These are phyloP conservation scores for Dicrostonyx torquatus DNA, from an alignment of 2,797 vertebrate species.

Conservation along the genomic window DNA sequence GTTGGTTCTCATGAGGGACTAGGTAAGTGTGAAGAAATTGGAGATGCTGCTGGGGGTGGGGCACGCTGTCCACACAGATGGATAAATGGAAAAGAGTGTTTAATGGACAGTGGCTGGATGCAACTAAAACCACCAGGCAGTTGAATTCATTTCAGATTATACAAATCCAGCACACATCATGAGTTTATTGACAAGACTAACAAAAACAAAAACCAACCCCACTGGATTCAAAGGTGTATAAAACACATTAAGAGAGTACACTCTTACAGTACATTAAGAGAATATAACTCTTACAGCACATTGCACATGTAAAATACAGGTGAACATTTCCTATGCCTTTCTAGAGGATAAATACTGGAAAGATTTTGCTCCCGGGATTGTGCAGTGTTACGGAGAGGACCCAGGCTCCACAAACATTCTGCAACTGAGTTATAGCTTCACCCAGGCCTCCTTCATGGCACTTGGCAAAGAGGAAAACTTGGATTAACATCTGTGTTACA, in stretches of 20 bases:
- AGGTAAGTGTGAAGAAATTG: neutral
- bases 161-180: conserved; percentile 5
- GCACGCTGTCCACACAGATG: neutral
- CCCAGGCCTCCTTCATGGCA: neutral
- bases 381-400: neutral
- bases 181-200: conserved; percentile 39
- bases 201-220: neutral
- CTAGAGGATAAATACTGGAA: conserved; percentile 24
- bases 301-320: conserved; percentile 23
- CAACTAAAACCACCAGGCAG: neutral
- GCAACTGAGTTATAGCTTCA: neutral
- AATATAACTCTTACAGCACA: conserved; percentile 12
- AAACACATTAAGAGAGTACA: neutral
- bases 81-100: neutral
- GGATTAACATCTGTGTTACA: neutral
- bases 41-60: neutral
- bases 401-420: neutral
- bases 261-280: conserved; percentile 19
- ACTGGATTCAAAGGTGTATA: neutral
- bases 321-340: conserved; percentile 31
- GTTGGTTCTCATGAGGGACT: neutral
- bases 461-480: neutral
- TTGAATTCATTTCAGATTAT: neutral
- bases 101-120: neutral
- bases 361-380: neutral